Evolutionary conservation across 2,888 invertebrate species (phyloP), one percentile per base, ranked within the genome.

Genomic region (Drosophila phalerata): DNA sequence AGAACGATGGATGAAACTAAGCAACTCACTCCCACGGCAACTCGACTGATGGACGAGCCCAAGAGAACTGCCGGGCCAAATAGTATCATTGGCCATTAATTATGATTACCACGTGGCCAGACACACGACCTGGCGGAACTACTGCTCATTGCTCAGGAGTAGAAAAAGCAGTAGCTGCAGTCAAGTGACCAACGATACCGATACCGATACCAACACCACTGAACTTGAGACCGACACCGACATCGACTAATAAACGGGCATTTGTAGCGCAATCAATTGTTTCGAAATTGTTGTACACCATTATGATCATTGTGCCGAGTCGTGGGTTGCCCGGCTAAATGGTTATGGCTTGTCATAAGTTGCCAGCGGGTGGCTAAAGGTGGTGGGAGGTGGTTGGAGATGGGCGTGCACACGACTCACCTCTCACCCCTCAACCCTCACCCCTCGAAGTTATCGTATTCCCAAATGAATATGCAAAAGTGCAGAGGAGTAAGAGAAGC

Each of bases 391-490:
- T 10, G 48, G 13, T 3, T 2, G 6, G 19, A 13, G 30, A 22
- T 63, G 77, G 57, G 64, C 51, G 67, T 56, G 43, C 53, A 53
- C 42, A 38, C 48, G n/a, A 45, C 25, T 17, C 38, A 22, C 9
- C 9, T 10, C 30, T 30, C 30, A 30, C 9, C 30, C 30, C 30
- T 10, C 15, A 25, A 30, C 34, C 40, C 25, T 30, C 43, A 62
- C 60, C 49, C 64, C 53, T 40, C 47, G 17, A 37, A 5, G 47
- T 67, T 68, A 58, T 48, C 52, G 73, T 72, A 91, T 91, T 91
- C 91, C 91, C 91, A 90, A 84, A 91, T 91, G 91, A 91, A 91
- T 91, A 91, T 91, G 91, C 91, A 91, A 91, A 91, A 85, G 77
- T 69, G 71, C 68, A 55, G 48, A 68, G 22, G 48, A 60, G 65